These are phyloP conservation scores for Mythimna impura DNA, from an alignment of 2,888 invertebrate species.

Conservation along the genomic window DNA sequence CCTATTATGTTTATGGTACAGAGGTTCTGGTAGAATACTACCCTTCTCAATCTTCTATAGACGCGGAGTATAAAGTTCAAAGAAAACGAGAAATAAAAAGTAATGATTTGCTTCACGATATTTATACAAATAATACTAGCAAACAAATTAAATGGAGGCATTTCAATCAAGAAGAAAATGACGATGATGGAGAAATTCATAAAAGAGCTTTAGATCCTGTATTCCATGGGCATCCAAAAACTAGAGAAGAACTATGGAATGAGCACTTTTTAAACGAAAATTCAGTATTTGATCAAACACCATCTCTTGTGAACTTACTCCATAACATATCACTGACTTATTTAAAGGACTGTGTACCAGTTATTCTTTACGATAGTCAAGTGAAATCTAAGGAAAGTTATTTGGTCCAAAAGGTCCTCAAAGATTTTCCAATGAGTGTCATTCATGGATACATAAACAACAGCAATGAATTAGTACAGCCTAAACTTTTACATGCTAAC, in stretches of 20 bases:
- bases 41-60: slow-evolving; percentile 71
- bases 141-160: slow-evolving; percentile 26
- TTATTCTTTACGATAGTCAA: slow-evolving; percentile 92
- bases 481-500: slow-evolving; percentile 80
- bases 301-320: slow-evolving; percentile 91
- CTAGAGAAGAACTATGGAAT: slow-evolving; percentile 89
- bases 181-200: slow-evolving; percentile 25
- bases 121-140: slow-evolving; percentile 7
- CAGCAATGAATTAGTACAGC: slow-evolving; percentile 84
- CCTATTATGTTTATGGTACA: slow-evolving; percentile 62
- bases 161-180: slow-evolving; percentile 39
- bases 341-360: slow-evolving; percentile 91
- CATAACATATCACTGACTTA: slow-evolving; percentile 91
- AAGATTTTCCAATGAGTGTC: slow-evolving; percentile 89
- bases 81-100: slow-evolving; percentile 54
- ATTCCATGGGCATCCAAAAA: slow-evolving; percentile 91
- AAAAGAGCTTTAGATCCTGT: slow-evolving; percentile 87
- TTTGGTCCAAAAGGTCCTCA: slow-evolving; percentile 91
- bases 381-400: slow-evolving; percentile 90
- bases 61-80: slow-evolving; percentile 34
- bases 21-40: slow-evolving; percentile 76
- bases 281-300: slow-evolving; percentile 85
- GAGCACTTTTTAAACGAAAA: slow-evolving; percentile 85
- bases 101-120: slow-evolving; percentile 7
- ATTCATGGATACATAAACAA: slow-evolving; percentile 91